Conservation (phyloP, 2,888 invertebrate genomes). For the Celastrina argiolus region DNA sequence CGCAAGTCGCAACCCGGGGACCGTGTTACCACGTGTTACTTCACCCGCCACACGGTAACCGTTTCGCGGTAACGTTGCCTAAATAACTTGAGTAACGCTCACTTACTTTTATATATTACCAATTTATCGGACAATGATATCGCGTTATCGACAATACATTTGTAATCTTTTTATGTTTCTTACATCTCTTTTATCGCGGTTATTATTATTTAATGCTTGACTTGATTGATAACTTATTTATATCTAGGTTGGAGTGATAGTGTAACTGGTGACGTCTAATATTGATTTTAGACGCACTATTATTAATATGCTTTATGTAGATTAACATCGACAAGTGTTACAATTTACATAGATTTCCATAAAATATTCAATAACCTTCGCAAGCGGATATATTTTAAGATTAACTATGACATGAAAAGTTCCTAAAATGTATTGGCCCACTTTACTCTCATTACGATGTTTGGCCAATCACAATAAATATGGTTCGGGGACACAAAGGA, state of each 20-base stretch:
- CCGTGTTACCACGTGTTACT: background rate
- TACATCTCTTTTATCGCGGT: slow-evolving; percentile 21
- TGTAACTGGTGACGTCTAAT: background rate
- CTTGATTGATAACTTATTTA: slow-evolving; percentile 20
- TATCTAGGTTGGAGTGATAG: slow-evolving; percentile 13
- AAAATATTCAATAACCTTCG: background rate
- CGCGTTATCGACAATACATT: slow-evolving; percentile 18
- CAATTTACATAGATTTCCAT: slow-evolving; percentile 1
- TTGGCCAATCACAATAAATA: background rate
- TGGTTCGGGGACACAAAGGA: background rate
- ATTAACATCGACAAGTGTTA: background rate
- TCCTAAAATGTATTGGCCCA: background rate
- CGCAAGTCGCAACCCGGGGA: background rate
- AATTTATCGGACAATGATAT: slow-evolving; percentile 25
- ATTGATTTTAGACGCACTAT: background rate
- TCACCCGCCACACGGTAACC: background rate
- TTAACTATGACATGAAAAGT: background rate
- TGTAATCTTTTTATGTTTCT: slow-evolving; percentile 24
- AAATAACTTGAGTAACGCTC: slow-evolving; percentile 2
- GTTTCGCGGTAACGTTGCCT: background rate
- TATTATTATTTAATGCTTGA: slow-evolving; percentile 22
- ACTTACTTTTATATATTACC: slow-evolving; percentile 7
- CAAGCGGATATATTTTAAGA: background rate
- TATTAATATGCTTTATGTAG: background rate
- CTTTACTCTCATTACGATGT: background rate